Conservation (phyloP, 2,888 invertebrate species). For the Xestia c-nigrum region DNA sequence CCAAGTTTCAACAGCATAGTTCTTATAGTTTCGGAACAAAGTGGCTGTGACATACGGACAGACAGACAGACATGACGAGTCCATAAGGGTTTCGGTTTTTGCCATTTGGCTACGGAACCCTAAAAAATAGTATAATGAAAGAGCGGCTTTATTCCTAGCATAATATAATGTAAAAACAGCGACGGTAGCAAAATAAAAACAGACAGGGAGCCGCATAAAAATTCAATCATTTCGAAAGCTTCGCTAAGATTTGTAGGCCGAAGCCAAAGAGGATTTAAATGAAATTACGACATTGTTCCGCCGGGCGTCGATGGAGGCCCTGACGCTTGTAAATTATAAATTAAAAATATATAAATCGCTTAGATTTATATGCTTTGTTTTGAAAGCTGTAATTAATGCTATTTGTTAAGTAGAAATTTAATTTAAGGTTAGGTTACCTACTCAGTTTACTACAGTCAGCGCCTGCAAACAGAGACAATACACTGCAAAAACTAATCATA, state of each 20-base stretch:
- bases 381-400: conserved; percentile 43
- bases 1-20: no score
- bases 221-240: conserved; percentile 80
- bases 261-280: conserved; percentile 69
- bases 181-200: conserved; percentile 60
- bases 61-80: no score
- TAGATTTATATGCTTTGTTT: conserved; percentile 53
- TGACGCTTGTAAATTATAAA: conserved; percentile 57
- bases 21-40: no score
- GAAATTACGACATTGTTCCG: conserved; percentile 77
- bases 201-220: conserved; percentile 71
- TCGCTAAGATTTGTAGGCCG: conserved; percentile 73
- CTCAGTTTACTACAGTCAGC: no score
- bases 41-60: no score
- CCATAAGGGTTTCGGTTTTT: no score
- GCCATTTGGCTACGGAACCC: no score
- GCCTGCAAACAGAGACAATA: no score
- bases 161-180: conserved; percentile 61
- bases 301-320: conserved; percentile 56
- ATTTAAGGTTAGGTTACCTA: no score
- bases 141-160: conserved; percentile 40
- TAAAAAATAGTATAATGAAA: conserved; percentile 43
- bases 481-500: no score
- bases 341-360: conserved; percentile 54
- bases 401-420: conserved; percentile 28